phyloP scores from a whole-genome alignment of 2,797 vertebrate species.

The Sebastes hubbsi region DNA sequence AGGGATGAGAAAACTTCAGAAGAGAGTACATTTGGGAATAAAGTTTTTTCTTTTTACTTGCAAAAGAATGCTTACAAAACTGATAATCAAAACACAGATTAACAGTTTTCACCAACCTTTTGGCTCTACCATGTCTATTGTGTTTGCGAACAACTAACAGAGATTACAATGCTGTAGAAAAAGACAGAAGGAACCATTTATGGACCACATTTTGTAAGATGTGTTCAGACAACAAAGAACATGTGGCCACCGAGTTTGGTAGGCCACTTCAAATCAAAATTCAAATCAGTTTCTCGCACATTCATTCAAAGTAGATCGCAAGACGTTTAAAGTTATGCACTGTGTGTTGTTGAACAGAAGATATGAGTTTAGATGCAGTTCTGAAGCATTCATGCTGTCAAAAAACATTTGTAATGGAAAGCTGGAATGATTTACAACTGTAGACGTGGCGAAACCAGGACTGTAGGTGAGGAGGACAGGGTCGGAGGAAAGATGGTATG shows the following conservation, averaged over 20 bases:
- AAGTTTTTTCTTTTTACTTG: neutral
- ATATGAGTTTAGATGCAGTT: neutral
- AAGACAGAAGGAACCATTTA: neutral
- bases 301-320: neutral
- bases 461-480: neutral
- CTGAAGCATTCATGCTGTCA: neutral
- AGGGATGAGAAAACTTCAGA: conserved; percentile 17
- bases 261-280: neutral
- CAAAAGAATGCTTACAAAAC: neutral
- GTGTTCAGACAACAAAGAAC: neutral
- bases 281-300: neutral
- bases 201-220: neutral
- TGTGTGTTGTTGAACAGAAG: neutral
- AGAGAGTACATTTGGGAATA: conserved; percentile 10
- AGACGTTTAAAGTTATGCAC: neutral
- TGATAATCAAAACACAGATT: conserved; percentile 9
- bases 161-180: neutral
- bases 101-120: conserved; percentile 7
- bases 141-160: neutral
- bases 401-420: neutral
- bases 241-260: neutral
- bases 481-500: neutral
- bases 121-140: neutral
- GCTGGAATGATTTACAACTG: neutral
- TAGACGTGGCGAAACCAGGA: neutral